Percentiles rank a stretch among this genome's conserved stretches.
Evolutionary conservation across 92 coral and sea anemone species (phyloP).

Genomic region (Ricordea florida): DNA sequence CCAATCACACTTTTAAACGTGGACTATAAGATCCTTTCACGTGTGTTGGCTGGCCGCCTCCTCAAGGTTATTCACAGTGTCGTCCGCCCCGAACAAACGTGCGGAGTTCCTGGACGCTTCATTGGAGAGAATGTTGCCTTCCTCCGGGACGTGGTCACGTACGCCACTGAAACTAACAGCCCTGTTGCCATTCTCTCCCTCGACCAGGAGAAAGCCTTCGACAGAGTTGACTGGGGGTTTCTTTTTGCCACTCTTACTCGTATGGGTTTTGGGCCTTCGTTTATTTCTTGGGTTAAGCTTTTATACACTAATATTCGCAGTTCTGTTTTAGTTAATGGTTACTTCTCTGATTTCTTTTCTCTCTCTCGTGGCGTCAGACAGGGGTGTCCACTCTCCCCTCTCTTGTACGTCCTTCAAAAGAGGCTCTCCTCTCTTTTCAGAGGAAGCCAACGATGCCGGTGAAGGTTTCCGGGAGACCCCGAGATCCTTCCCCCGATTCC

Average conservation of each 20-base stretch:
- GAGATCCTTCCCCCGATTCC: no score
- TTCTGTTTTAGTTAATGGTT: slow-evolving; percentile 49
- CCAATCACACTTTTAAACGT: slow-evolving; percentile 54
- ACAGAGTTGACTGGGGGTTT: slow-evolving; percentile 64
- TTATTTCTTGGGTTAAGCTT: slow-evolving; percentile 35
- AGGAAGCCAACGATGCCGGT: no score
- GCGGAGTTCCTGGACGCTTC: slow-evolving; percentile 56
- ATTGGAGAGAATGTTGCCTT: slow-evolving; percentile 51
- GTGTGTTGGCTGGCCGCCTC: slow-evolving; percentile 22
- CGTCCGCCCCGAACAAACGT: slow-evolving; percentile 38
- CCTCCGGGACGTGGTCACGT: slow-evolving; percentile 12
- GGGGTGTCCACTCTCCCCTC: slow-evolving; percentile 62
- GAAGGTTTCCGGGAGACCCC: no score
- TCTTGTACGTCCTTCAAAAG: slow-evolving; percentile 26
- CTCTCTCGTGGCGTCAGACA: slow-evolving; percentile 59
- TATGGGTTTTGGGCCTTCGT: slow-evolving; percentile 57
- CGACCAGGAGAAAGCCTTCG: slow-evolving; percentile 66
- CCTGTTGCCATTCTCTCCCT: slow-evolving; percentile 36
- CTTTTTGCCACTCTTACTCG: not conserved
- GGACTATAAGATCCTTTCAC: slow-evolving; percentile 50
- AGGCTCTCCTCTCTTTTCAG: no score
- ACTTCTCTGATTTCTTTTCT: slow-evolving; percentile 17
- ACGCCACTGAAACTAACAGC: not conserved
- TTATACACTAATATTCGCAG: slow-evolving; percentile 27
- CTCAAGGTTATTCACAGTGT: slow-evolving; percentile 8